Evolutionary conservation across 2,888 invertebrate species (phyloP), one percentile per base, ranked within the genome.

Genomic region (Xestia sexstrigata): DNA sequence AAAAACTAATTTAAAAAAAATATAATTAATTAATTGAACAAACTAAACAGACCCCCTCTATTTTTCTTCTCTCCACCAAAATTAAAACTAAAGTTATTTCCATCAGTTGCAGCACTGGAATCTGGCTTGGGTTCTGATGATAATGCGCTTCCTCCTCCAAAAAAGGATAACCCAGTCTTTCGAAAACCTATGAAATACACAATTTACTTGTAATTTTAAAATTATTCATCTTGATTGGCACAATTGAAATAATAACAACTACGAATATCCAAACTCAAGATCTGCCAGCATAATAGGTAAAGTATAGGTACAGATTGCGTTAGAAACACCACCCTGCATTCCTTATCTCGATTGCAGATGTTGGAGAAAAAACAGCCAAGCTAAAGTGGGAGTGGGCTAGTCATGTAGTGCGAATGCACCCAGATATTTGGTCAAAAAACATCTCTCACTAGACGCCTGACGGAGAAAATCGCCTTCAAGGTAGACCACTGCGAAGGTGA

Each of bases 11-110:
- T n/a, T 58, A 63, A 55, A 76, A 67, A n/a, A 62, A 69, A 69
- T 30, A 49, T 39, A 66, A 45, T 47, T 5, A 52, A 75, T 49
- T 78, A 82, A 85, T 90, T 90, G 83, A 96, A 96, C 92, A 96
- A 94, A 92, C 89, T 96, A 85, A 96, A 96, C 58, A 96, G 88
- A 73, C 95, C 93, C 76, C 95, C 93, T 87, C 94, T 93, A 73
- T 75, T 91, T 89, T 94, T 95, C 87, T 95, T 96, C 58, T 93
- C 93, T 55, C 91, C 91, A 66, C 93, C 93, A 93, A 96, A 96
- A 81, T 93, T 94, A 80, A 96, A 96, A 88, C 88, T 95, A 75
- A 96, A 96, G 65, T 82, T 92, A 80, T 88, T 92, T 52, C 79
- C 90, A 82, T 89, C 89, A 79, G 88, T 90, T 74, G 88, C 84